These are phyloP conservation scores for Nannoperca obscura DNA, from an alignment of 2,797 vertebrate species.

Conservation along the genomic window DNA sequence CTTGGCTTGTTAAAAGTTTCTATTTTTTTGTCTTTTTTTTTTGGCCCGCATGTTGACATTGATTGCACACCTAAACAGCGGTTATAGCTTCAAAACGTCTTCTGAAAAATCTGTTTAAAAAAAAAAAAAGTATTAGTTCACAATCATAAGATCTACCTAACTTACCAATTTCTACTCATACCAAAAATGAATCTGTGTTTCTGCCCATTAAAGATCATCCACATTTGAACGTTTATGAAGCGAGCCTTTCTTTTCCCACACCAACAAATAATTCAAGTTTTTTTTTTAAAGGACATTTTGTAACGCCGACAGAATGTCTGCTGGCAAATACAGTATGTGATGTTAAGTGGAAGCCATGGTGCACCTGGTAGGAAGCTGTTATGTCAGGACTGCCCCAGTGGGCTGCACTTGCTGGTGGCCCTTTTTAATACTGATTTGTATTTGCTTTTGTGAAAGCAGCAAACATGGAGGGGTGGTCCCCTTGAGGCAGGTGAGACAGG, in stretches of 20 bases:
- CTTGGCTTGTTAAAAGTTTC: conserved; percentile 12
- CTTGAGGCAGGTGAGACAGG: conserved; percentile 58
- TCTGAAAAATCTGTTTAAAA: conserved; percentile 34
- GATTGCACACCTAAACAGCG: conserved; percentile 50
- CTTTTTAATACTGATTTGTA: conserved; percentile 78
- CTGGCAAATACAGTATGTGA: conserved; percentile 22
- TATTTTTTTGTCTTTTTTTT: conserved; percentile 2
- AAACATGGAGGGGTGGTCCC: conserved; percentile 28
- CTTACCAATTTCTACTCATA: conserved; percentile 42
- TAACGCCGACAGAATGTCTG: conserved; percentile 18
- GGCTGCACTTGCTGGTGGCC: conserved; percentile 60
- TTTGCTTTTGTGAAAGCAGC: conserved; percentile 60
- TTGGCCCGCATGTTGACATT: conserved; percentile 16
- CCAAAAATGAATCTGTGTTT: conserved; percentile 37
- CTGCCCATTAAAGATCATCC: conserved; percentile 30
- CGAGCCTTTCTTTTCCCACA: conserved; percentile 52
- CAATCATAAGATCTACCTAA: conserved; percentile 59
- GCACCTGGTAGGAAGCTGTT: conserved; percentile 37
- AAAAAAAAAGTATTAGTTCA: conserved; percentile 60
- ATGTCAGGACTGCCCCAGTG: conserved; percentile 13
- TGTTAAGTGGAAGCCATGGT: conserved; percentile 34
- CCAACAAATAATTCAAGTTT: conserved; percentile 52
- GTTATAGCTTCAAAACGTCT: conserved; percentile 30
- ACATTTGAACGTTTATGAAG: conserved; percentile 35
- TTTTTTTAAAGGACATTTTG: conserved; percentile 43